These are phyloP conservation scores for Falco naumanni DNA, from an alignment of 2,797 vertebrate species.

Conservation along the genomic window DNA sequence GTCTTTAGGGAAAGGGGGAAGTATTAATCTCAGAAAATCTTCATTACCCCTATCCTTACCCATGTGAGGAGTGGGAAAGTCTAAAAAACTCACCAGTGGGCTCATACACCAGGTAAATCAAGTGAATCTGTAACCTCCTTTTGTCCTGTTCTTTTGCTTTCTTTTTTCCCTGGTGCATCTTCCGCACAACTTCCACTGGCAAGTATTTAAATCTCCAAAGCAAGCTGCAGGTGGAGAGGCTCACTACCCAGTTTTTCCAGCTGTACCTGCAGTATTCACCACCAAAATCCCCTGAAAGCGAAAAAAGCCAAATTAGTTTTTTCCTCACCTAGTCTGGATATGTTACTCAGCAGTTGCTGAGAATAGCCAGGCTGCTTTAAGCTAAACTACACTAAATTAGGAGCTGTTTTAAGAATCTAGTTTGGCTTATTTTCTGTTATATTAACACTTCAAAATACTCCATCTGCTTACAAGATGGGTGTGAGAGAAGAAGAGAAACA, in stretches of 20 bases:
- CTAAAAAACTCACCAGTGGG: background rate
- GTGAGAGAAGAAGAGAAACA: conserved; percentile 58
- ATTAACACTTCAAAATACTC: conserved; percentile 65
- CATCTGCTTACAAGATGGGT: conserved; percentile 70
- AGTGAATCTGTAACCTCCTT: background rate
- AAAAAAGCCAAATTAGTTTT: conserved; percentile 15
- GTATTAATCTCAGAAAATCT: background rate
- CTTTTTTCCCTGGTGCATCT: rapidly evolving
- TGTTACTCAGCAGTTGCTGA: conserved; percentile 20
- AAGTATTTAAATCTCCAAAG: background rate
- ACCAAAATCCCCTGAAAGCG: background rate
- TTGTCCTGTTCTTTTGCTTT: background rate
- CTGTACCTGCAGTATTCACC: background rate
- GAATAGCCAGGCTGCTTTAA: conserved; percentile 9
- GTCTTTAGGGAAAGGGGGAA: background rate
- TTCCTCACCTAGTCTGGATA: background rate
- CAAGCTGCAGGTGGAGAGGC: background rate
- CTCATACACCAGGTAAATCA: background rate
- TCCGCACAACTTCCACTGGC: background rate
- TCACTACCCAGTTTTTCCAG: background rate
- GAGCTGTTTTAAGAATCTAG: conserved; percentile 37
- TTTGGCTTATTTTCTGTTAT: conserved; percentile 39
- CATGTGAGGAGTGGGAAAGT: background rate
- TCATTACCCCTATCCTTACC: background rate
- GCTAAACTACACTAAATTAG: conserved; percentile 35